Conservation (phyloP, 2,888 invertebrate genomes). For the Metellina segmentata region DNA sequence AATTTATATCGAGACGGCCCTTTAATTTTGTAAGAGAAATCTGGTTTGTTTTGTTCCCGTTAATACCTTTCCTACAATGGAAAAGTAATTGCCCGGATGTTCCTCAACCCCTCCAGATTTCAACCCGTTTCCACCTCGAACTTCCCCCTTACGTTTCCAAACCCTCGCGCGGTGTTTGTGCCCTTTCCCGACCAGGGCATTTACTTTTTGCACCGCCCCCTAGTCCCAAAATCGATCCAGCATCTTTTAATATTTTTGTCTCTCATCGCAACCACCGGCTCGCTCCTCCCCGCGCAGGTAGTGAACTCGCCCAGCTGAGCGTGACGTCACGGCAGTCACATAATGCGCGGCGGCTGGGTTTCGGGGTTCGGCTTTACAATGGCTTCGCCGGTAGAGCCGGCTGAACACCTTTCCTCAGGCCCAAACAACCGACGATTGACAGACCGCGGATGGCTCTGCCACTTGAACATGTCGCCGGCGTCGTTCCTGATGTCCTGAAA, state of each 20-base stretch:
- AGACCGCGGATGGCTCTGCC: slow-evolving; percentile 4
- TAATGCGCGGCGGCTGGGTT: slow-evolving; percentile 43
- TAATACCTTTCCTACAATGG: too few relatives aligned
- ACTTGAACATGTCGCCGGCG: slow-evolving; percentile 17
- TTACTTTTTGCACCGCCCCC: slow-evolving; percentile 40
- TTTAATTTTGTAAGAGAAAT: too few relatives aligned
- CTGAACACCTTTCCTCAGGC: slow-evolving; percentile 4
- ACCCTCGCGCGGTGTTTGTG: neutral
- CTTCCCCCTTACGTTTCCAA: neutral
- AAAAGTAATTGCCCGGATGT: too few relatives aligned
- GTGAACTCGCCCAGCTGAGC: slow-evolving; percentile 42
- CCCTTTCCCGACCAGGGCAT: neutral
- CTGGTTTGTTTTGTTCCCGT: too few relatives aligned
- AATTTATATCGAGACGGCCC: too few relatives aligned
- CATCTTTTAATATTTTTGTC: slow-evolving; percentile 61
- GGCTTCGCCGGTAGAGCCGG: slow-evolving; percentile 62
- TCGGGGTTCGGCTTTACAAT: slow-evolving; percentile 34
- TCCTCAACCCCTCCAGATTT: neutral
- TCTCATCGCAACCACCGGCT: neutral
- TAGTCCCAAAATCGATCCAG: slow-evolving; percentile 44
- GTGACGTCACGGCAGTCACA: slow-evolving; percentile 57
- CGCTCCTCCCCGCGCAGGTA: slow-evolving; percentile 42
- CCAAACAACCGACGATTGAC: slow-evolving; percentile 4
- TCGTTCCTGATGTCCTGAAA: neutral
- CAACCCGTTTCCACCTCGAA: neutral